These are phyloP conservation scores for Arctopsyche grandis DNA, from an alignment of 1,140 invertebrate species.

Conservation along the genomic window DNA sequence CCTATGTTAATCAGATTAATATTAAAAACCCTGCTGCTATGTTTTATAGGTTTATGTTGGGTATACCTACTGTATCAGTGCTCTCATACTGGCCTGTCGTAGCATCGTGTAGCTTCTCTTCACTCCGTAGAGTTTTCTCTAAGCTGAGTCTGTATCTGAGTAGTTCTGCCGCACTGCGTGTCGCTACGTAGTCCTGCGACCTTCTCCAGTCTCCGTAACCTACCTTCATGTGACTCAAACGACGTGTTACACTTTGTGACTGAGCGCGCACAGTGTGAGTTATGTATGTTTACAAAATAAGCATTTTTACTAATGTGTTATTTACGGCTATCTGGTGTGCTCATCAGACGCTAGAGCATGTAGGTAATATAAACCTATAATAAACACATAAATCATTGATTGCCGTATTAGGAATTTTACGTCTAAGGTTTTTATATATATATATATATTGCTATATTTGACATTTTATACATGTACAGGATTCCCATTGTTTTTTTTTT, in stretches of 20 bases:
- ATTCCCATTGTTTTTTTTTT: no score
- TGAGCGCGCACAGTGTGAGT: constrained; percentile 48
- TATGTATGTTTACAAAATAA: constrained; percentile 53
- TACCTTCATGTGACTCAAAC: constrained; percentile 41
- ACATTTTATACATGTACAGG: no score
- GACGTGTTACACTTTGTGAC: constrained; percentile 52
- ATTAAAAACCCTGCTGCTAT: constrained; percentile 52
- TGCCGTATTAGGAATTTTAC: background rate
- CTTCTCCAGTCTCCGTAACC: constrained; percentile 46
- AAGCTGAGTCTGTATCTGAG: constrained; percentile 6
- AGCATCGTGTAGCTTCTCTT: constrained; percentile 53
- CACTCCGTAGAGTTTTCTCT: constrained; percentile 51
- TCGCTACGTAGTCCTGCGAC: constrained; percentile 49
- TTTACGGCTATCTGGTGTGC: constrained; percentile 33
- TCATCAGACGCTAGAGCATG: constrained; percentile 12
- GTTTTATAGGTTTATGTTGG: constrained; percentile 55
- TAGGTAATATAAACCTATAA: constrained; percentile 33
- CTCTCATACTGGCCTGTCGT: constrained; percentile 51
- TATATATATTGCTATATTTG: background rate
- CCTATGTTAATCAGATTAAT: constrained; percentile 36
- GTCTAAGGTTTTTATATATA: background rate
- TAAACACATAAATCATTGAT: background rate
- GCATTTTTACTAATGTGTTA: constrained; percentile 53
- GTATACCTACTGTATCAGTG: constrained; percentile 54
- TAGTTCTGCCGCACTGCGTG: constrained; percentile 33